These are phyloP conservation scores for Huso huso DNA, from an alignment of 2,797 vertebrate genomes.

Conservation along the genomic window DNA sequence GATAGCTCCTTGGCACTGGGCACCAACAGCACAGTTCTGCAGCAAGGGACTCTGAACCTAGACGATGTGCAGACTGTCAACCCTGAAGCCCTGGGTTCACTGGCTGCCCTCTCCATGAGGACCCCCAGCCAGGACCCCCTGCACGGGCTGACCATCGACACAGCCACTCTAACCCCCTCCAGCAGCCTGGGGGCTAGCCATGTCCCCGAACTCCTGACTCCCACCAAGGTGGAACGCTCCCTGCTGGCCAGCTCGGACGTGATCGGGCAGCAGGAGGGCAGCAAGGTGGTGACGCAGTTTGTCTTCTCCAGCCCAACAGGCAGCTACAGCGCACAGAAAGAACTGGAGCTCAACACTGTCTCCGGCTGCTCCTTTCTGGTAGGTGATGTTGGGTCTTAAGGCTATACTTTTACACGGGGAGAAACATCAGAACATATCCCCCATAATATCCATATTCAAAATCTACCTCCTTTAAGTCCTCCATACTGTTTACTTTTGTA, in stretches of 20 bases:
- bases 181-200: conserved; percentile 46
- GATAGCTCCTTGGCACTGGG: conserved; percentile 67
- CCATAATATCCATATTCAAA: too few relatives aligned
- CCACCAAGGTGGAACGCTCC: conserved; percentile 55
- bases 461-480: too few relatives aligned
- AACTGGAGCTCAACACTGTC: conserved; percentile 59
- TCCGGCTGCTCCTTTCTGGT: conserved; percentile 77
- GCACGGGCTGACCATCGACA: conserved; percentile 55
- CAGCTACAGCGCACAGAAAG: conserved; percentile 71
- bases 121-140: conserved; percentile 52
- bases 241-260: conserved; percentile 63
- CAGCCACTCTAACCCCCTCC: conserved; percentile 50
- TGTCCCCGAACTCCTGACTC: conserved; percentile 62
- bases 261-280: conserved; percentile 63
- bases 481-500: too few relatives aligned
- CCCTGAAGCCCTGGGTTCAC: conserved; percentile 71
- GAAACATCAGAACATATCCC: too few relatives aligned
- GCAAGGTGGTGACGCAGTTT: conserved; percentile 70
- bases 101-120: conserved; percentile 70
- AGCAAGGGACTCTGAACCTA: conserved; percentile 71
- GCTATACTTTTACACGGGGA: not conserved
- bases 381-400: conserved; percentile 29
- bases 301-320: conserved; percentile 65
- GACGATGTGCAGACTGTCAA: conserved; percentile 82
- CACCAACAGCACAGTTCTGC: conserved; percentile 58